Conservation (phyloP, 2,113 vertebrate species). For the Chionis minor region DNA sequence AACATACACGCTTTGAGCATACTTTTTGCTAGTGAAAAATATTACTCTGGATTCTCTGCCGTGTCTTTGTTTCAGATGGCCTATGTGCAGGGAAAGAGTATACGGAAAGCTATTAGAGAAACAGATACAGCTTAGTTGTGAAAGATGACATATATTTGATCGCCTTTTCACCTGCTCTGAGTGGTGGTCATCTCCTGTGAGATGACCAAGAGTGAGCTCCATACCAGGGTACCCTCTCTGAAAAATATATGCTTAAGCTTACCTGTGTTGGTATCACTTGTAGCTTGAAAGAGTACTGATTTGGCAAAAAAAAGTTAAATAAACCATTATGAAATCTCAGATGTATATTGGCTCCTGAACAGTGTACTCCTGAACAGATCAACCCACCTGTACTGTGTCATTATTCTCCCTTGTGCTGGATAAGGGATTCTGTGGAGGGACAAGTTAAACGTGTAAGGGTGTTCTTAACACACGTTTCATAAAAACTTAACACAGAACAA, state of each 20-base stretch:
- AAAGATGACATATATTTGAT: not conserved
- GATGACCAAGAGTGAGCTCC: not conserved
- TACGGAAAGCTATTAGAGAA: not conserved
- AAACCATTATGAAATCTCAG: not conserved
- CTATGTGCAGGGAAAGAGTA: not conserved
- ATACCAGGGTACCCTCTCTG: not conserved
- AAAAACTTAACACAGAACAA: not conserved
- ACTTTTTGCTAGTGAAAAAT: not conserved
- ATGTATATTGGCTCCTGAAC: not conserved
- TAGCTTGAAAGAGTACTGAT: not conserved
- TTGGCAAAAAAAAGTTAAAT: not conserved
- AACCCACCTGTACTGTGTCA: not conserved
- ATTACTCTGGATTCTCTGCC: not conserved
- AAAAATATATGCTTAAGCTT: not conserved
- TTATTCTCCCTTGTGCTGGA: not conserved
- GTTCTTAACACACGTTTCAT: not conserved
- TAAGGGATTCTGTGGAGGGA: not conserved
- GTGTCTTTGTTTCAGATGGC: not conserved
- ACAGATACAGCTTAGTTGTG: not conserved
- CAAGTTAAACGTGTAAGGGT: not conserved
- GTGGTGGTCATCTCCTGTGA: fast-evolving
- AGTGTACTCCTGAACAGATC: not conserved
- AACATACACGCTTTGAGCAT: not conserved
- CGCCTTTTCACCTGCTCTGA: not conserved
- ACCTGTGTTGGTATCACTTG: not conserved